phyloP scores from a whole-genome alignment of 2,113 vertebrate species.

The Seriola quinqueradiata region DNA sequence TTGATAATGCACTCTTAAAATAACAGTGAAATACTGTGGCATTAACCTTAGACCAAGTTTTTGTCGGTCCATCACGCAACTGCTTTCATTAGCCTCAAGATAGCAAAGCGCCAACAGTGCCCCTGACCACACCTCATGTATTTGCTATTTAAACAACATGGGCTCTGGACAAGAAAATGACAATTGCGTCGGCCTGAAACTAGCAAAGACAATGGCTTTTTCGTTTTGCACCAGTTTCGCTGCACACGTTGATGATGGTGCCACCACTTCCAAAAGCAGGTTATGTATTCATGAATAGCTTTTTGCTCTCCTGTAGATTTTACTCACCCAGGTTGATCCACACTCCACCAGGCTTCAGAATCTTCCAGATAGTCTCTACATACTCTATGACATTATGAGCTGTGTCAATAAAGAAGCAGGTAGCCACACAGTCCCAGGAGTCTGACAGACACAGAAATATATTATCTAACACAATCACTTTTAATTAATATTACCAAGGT shows the following conservation, averaged over 20 bases:
- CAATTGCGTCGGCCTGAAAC: too few species aligned
- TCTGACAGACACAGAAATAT: constrained; percentile 80
- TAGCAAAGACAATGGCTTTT: too few species aligned
- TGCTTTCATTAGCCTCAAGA: too few species aligned
- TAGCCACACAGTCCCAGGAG: constrained; percentile 96
- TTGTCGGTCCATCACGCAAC: too few species aligned
- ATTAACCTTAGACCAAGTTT: too few species aligned
- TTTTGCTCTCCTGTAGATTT: background rate
- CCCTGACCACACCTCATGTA: too few species aligned
- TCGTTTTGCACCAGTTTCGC: too few species aligned
- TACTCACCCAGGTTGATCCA: constrained; percentile 98
- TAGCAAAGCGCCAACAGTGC: too few species aligned
- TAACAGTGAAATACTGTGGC: too few species aligned
- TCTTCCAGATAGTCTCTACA: constrained; percentile 99
- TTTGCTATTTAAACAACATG: too few species aligned
- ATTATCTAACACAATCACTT: background rate
- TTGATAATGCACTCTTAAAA: too few species aligned
- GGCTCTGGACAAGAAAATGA: too few species aligned
- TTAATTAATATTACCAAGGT: background rate
- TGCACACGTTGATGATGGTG: background rate
- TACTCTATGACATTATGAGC: constrained; percentile 99
- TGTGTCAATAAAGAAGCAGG: constrained; percentile 99
- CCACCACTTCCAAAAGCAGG: background rate
- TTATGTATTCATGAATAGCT: background rate
- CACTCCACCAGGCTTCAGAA: constrained; percentile 97